Evolutionary conservation across 2,888 invertebrate species (phyloP).

Genomic region (Rosalia funebris): DNA sequence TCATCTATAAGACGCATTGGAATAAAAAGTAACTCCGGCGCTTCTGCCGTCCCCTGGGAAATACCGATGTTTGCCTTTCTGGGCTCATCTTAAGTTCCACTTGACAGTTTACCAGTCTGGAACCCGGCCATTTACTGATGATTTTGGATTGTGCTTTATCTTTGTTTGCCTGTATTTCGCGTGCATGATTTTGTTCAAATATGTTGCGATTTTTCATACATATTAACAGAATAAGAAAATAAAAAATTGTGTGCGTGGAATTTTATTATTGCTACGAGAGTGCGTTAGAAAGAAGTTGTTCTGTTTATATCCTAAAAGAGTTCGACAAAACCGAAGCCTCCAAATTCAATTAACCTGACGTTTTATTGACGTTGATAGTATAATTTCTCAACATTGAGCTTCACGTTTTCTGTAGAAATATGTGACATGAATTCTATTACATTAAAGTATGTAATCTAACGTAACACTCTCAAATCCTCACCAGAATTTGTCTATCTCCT

Average conservation of each 20-base stretch:
- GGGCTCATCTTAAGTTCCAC: conserved; percentile 29
- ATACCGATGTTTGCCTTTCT: conserved; percentile 27
- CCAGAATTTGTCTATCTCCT: no score
- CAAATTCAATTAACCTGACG: not conserved
- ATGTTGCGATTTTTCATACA: conserved; percentile 15
- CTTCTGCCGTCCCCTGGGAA: conserved; percentile 21
- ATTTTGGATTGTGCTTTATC: conserved; percentile 27
- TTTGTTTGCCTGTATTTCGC: conserved; percentile 15
- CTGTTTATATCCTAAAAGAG: not conserved
- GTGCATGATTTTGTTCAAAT: conserved; percentile 20
- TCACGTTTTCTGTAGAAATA: no score
- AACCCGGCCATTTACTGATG: conserved; percentile 28
- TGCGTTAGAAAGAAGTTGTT: not conserved
- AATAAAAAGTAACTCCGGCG: conserved; percentile 26
- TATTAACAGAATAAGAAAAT: conserved; percentile 1
- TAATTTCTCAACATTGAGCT: no score
- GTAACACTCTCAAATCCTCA: no score
- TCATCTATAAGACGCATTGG: conserved; percentile 24
- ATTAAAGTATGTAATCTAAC: no score
- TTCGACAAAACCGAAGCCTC: not conserved
- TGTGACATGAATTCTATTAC: no score
- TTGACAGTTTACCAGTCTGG: conserved; percentile 26
- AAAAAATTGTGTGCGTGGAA: not conserved
- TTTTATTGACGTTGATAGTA: not conserved
- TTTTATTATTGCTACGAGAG: not conserved